These are phyloP conservation scores for Graphium colonna DNA, from an alignment of 2,888 invertebrate genomes.

Conservation along the genomic window DNA sequence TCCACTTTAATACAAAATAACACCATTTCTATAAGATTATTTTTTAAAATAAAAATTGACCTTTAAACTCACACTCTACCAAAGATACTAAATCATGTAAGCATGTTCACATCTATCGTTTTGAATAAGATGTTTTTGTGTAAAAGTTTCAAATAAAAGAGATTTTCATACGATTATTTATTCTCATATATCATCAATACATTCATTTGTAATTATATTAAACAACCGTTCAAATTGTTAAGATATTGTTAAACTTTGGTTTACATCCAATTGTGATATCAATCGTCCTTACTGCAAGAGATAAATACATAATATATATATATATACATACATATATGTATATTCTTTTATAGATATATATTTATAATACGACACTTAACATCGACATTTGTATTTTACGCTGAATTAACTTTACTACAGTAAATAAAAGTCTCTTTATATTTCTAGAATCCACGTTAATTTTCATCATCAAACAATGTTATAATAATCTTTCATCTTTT, in stretches of 20 bases:
- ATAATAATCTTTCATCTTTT: slow-evolving; percentile 9
- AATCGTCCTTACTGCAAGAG: neutral
- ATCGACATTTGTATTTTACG: slow-evolving; percentile 49
- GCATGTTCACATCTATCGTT: too few species aligned
- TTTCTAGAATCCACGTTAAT: slow-evolving; percentile 37
- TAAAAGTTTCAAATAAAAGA: slow-evolving; percentile 14
- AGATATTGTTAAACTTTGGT: slow-evolving; percentile 43
- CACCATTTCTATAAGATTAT: too few species aligned
- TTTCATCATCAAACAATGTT: neutral
- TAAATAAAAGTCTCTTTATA: slow-evolving; percentile 60
- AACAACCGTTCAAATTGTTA: slow-evolving; percentile 46
- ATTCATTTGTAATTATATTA: slow-evolving; percentile 46
- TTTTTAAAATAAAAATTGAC: too few species aligned
- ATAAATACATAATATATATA: too few species aligned
- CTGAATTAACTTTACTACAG: slow-evolving; percentile 49
- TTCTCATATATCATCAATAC: slow-evolving; percentile 58
- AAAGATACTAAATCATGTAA: too few species aligned
- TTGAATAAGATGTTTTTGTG: slow-evolving; percentile 14
- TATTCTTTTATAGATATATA: too few species aligned
- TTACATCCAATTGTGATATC: slow-evolving; percentile 28
- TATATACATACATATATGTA: too few species aligned
- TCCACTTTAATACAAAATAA: too few species aligned
- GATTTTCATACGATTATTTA: slow-evolving; percentile 61
- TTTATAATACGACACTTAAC: slow-evolving; percentile 40
- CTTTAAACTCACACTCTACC: too few species aligned